Conservation (phyloP, 2,113 vertebrate species). For the Sakesphorus luctuosus region DNA sequence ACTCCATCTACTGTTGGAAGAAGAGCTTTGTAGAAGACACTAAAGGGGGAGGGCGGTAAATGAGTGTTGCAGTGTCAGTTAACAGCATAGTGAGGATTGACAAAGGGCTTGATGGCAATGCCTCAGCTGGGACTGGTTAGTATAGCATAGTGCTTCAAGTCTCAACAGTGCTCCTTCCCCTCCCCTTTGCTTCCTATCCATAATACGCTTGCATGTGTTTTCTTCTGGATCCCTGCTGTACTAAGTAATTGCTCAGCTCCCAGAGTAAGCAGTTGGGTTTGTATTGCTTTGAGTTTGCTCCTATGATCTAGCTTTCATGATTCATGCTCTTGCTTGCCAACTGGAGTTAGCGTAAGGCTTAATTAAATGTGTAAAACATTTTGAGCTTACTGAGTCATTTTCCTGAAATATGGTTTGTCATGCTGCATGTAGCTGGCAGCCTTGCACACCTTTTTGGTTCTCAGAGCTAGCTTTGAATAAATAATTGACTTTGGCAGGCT, state of each 20-base stretch:
- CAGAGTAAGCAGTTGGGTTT: not conserved
- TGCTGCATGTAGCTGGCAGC: not conserved
- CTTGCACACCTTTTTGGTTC: not conserved
- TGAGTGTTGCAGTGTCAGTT: not conserved
- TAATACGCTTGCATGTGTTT: not conserved
- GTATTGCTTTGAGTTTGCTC: not conserved
- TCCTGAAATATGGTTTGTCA: slow-evolving; percentile 31
- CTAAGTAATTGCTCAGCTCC: not conserved
- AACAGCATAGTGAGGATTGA: not conserved
- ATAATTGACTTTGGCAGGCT: not conserved
- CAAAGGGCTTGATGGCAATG: not conserved
- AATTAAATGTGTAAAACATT: slow-evolving; percentile 61
- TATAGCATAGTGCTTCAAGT: not conserved
- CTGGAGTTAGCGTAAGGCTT: slow-evolving; percentile 23
- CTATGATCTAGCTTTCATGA: slow-evolving; percentile 20
- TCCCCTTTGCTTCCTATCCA: not conserved
- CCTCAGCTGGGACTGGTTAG: not conserved
- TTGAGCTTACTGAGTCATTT: slow-evolving; percentile 49
- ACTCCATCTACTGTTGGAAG: not conserved
- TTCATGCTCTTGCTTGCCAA: slow-evolving; percentile 39
- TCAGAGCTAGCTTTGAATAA: not conserved
- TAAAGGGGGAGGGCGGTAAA: not conserved
- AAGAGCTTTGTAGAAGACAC: not conserved
- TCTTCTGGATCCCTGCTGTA: not conserved
- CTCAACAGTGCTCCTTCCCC: not conserved